Evolutionary conservation across 1,140 invertebrate genomes (phyloP).

Genomic region (Atta texana): DNA sequence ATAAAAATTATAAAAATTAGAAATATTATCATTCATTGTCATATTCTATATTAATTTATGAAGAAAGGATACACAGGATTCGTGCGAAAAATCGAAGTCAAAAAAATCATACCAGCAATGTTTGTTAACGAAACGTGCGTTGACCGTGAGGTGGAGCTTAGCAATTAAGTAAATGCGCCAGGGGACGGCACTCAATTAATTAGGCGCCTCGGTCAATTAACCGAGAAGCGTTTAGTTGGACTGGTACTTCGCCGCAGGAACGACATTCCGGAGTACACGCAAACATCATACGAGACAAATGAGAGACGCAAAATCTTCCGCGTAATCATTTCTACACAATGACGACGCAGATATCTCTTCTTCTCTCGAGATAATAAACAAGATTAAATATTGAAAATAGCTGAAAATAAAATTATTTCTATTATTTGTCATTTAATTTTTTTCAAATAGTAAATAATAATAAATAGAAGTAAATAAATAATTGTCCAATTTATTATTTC

Average conservation of each 20-base stretch:
- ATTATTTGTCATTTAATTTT: not conserved
- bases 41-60: not conserved
- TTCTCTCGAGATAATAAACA: not conserved
- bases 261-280: conserved; percentile 56
- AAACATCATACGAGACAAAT: conserved; percentile 21
- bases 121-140: conserved; percentile 64
- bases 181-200: conserved; percentile 69
- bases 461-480: not conserved
- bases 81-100: not conserved
- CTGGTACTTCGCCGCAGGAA: conserved; percentile 30
- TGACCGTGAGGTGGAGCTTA: conserved; percentile 24
- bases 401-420: not conserved
- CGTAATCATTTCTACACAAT: conserved; percentile 73
- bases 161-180: conserved; percentile 71
- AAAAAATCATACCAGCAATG: conserved; percentile 1
- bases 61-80: not conserved
- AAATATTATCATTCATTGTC: not conserved
- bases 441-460: not conserved
- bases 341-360: conserved; percentile 56
- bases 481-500: not conserved
- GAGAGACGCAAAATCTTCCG: conserved; percentile 64
- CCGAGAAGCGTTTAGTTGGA: conserved; percentile 63
- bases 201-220: conserved; percentile 71
- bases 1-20: not conserved
- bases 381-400: conserved; percentile 12